phyloP scores from a whole-genome alignment of 2,888 invertebrate genomes.

The Liodrosophila aerea region DNA sequence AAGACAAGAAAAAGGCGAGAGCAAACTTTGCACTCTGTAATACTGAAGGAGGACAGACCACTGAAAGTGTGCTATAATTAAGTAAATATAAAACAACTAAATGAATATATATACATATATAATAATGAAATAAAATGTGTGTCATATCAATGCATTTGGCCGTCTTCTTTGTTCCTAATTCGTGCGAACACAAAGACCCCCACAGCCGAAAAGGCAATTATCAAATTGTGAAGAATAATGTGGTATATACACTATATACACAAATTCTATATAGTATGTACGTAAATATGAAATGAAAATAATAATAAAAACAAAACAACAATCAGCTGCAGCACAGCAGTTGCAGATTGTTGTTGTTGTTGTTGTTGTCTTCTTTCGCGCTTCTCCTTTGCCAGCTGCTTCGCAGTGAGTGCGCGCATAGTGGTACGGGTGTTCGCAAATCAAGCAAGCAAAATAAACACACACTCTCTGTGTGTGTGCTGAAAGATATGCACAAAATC shows the following conservation, averaged over 20 bases:
- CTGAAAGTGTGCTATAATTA: too few species aligned
- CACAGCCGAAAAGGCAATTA: constrained; percentile 37
- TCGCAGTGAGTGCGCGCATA: constrained; percentile 24
- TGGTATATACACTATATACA: too few species aligned
- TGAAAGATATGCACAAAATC: not conserved
- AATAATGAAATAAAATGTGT: too few species aligned
- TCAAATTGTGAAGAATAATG: constrained; percentile 30
- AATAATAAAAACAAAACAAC: constrained; percentile 19
- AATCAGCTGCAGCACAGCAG: constrained; percentile 60
- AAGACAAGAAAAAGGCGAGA: too few species aligned
- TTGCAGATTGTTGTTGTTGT: constrained; percentile 10
- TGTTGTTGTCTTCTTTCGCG: not conserved
- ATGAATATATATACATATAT: too few species aligned
- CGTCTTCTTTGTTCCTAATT: not conserved
- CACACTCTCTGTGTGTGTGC: not conserved
- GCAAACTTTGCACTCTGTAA: too few species aligned
- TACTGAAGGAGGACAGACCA: too few species aligned
- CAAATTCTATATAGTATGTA: too few species aligned
- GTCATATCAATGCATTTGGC: too few species aligned
- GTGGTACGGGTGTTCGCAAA: constrained; percentile 19
- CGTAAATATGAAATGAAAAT: constrained; percentile 10
- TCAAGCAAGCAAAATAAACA: not conserved
- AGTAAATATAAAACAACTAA: too few species aligned
- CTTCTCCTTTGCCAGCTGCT: not conserved
- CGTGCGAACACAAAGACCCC: constrained; percentile 41